Evolutionary conservation across 1,140 invertebrate genomes (phyloP), one percentile per base, ranked within the genome.

Genomic region (Uloborus diversus): DNA sequence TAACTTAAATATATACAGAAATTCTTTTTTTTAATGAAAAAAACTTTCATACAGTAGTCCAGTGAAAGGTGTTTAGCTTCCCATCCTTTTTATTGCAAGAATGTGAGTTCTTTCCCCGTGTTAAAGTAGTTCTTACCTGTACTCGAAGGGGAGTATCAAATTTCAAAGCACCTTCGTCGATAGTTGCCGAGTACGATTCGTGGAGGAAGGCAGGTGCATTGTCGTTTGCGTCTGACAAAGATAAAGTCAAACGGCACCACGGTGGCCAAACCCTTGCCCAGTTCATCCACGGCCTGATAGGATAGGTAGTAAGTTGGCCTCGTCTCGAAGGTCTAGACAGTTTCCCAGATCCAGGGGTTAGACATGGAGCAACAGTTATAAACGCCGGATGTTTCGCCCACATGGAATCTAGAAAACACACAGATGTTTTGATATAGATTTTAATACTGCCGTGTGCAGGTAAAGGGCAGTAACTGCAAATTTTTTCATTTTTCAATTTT

Each of bases 241-340:
- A 89, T 5, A 97, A 92, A 81, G 92, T 91, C 0, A 98, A 87
- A 0, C n/a, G 94, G 92, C 0, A 94, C 95, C 9, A 90, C 87
- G 92, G 91, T 91, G 11, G 89, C 92, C 83, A 92, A 92, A 0
- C 93, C 94, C 56, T 90, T 88, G 0, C 94, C 94, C 82, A 93
- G 90, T 83, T 94, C 91, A 83, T 97, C 96, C 14, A 92, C 94
- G 0, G 94, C 95, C 91, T 94, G 85, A 35, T 94, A 95, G 53
- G 92, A 93, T 28, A 97, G 88, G 84, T 93, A 93, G 87, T 96
- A 97, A 82, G 92, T 91, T 23, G 90, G 90, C 93, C 91, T 23
- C 20, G 91, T 90, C 87, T 97, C 96, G 85, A 91, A 97, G 88
- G 97, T 95, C 2, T 97, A 87, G 85, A 96, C 97, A 0, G 76